Base-by-base conservation (phyloP, 1,140 invertebrate genomes). In the Drosophila yakuba region DNA sequence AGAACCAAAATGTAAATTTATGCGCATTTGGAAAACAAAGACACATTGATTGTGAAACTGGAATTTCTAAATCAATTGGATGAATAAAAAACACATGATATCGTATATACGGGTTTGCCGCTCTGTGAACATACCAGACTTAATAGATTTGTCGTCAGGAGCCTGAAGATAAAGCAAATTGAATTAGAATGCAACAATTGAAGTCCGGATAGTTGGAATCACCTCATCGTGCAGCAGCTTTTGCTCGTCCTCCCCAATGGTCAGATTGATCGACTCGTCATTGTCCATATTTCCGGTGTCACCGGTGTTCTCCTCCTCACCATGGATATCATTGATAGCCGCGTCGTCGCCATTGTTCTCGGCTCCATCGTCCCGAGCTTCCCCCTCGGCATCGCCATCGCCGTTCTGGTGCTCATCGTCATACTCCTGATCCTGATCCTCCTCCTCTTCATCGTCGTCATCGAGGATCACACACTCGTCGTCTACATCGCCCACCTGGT, bases 241-340 rank as follows among this genome's bases (percentile, higher is more conserved):
- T 85, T 95, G 94, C 81, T 96, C 96, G 93, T 97, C 96, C 93
- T 97, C 96, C 43, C 95, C 96, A 86, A 97, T 95, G 63, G 96
- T 96, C 60, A 97, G 93, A 92, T 96, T 96, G 45, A 97, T 96
- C 17, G 96, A 96, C 93, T 96, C 96, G 86, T 97, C 96, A 62
- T 95, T 95, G 61, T 91, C 91, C 66, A 88, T 86, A 39, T 77
- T 78, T 12, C 67, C 88, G 58, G 80, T 89, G 43, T 78, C 82
- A 0, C 83, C 77, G 15, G 81, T 79, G 38, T 89, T 90, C 36
- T 91, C 83, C 56, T 82, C 78, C 57, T 73, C 89, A 15, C 73
- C 74, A 15, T 85, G 72, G 20, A 74, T 71, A 4, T 81, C 67
- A 48, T 74, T 67, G 14, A 71, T 82, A 38, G 85, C 68, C 2